Base-by-base conservation (phyloP, 2,797 vertebrate genomes). In the Coluber constrictor region DNA sequence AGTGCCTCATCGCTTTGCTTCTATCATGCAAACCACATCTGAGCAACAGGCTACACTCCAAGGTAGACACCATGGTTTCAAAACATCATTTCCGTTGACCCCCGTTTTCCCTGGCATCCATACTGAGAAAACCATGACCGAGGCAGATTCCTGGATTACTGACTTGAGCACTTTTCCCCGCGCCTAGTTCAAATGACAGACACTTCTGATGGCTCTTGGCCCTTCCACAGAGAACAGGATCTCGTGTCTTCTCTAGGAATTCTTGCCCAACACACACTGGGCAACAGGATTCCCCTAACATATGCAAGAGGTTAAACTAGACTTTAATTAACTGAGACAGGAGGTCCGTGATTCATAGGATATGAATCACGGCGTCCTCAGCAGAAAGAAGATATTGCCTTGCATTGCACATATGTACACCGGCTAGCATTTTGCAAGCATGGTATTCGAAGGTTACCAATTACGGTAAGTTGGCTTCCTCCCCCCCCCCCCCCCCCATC, bases 351-450 rank as follows among this genome's bases (percentile, higher is more conserved):
- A 90, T 61, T 87, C 88, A 92, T 43, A 56, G 47, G 60, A 56
- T 25, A 18, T 90, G 89, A 93, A 87, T 93, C 92, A 93, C 16
- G 11, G 18, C 15, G 1, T 87, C 90, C 88, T 79, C 61, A n/a
- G 25, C 25, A 23, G 66, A 66, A 91, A 86, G 70, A 89, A 83
- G 43, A 61, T 88, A 57, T 47, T 88, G 57, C 54, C 47, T 51
- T 87, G 23, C 18, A 2, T 51, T 87, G 23, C 18, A 2, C 56
- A 6, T 61, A n/a, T 91, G 90, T 18, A 43, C 18, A 25, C 57
- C 57, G 25, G 10, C 12, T 86, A 27, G 37, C 32, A 15, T 51
- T 27, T 29, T 47, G 59, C 56, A 23, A 15, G 9, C 54, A 32
- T 61, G 56, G 54, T 4, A 47, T 27, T 13, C 11, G 29, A 87